Conservation (phyloP, 2,888 invertebrate genomes). For the Oscheius sp. region DNA sequence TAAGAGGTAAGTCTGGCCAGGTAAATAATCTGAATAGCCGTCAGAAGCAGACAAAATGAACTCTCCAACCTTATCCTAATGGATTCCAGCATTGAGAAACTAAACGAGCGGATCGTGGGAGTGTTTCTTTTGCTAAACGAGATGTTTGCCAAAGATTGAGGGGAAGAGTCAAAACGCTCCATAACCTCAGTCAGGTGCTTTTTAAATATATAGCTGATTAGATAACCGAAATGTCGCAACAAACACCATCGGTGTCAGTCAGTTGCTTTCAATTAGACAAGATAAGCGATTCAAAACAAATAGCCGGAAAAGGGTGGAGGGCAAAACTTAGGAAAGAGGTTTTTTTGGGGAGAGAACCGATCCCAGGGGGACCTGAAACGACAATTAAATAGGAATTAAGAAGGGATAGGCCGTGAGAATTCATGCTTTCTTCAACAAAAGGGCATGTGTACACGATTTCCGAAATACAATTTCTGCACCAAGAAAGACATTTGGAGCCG, state of each 20-base stretch:
- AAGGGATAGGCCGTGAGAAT: neutral
- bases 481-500: neutral
- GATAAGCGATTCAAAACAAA: neutral
- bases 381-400: constrained; percentile 20
- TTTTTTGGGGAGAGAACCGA: neutral
- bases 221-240: constrained; percentile 21
- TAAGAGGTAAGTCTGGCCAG: too few relatives aligned
- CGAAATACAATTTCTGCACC: neutral
- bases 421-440: neutral
- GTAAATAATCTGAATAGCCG: too few relatives aligned
- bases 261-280: neutral
- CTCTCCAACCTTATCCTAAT: too few relatives aligned
- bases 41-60: too few relatives aligned
- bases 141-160: neutral
- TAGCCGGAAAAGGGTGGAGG: neutral
- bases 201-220: constrained; percentile 24
- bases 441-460: neutral
- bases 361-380: neutral
- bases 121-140: neutral
- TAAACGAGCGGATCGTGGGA: constrained; percentile 8
- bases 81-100: too few relatives aligned
- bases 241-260: constrained; percentile 24
- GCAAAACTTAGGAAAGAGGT: neutral
- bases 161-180: neutral
- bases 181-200: constrained; percentile 23